These are phyloP conservation scores for Mythimna impura DNA, from an alignment of 2,888 invertebrate species.

Conservation along the genomic window DNA sequence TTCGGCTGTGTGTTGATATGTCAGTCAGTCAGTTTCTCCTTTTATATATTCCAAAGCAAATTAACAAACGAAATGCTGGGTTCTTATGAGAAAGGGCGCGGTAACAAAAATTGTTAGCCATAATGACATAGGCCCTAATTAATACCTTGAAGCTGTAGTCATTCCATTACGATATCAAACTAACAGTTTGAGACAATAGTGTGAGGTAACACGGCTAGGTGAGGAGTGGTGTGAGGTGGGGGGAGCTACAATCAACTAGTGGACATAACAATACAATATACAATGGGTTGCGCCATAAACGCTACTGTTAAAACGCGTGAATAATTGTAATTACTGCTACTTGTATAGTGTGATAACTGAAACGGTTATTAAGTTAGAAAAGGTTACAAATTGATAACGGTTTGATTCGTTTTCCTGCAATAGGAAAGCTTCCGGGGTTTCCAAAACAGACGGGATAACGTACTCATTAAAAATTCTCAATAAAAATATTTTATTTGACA, in stretches of 20 bases:
- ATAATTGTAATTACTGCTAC: conserved; percentile 48
- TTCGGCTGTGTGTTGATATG: too few relatives aligned
- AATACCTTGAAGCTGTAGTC: background rate
- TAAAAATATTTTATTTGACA: too few relatives aligned
- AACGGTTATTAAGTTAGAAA: conserved; percentile 1
- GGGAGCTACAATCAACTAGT: conserved; percentile 48
- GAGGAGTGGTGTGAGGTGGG: background rate
- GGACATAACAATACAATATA: conserved; percentile 53
- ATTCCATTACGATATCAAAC: conserved; percentile 19
- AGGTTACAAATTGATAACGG: background rate
- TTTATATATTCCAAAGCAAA: too few relatives aligned
- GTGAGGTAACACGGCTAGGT: conserved; percentile 48
- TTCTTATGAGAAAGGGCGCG: too few relatives aligned
- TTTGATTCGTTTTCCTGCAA: background rate
- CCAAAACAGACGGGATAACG: background rate
- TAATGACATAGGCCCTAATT: too few relatives aligned
- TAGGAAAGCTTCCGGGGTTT: background rate
- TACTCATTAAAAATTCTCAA: too few relatives aligned
- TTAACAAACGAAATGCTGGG: too few relatives aligned
- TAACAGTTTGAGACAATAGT: conserved; percentile 45
- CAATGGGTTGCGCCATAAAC: conserved; percentile 50
- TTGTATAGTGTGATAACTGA: conserved; percentile 16
- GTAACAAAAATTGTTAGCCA: too few relatives aligned
- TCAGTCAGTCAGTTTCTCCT: too few relatives aligned
- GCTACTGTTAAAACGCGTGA: conserved; percentile 36